Evolutionary conservation across 2,113 vertebrate species (phyloP).

Genomic region (Peromyscus leucopus): DNA sequence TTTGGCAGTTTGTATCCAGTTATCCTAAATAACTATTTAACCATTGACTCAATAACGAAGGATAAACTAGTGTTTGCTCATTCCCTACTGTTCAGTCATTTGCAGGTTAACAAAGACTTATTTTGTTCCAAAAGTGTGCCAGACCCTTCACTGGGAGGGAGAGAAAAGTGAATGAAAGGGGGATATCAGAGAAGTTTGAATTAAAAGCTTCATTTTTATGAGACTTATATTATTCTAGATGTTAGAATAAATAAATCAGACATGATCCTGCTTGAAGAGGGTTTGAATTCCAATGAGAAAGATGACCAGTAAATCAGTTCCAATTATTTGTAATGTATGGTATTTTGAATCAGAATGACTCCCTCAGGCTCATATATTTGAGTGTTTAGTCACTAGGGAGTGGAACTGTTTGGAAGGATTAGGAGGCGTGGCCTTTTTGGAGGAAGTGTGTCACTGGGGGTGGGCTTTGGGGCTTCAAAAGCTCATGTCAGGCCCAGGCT

Average conservation of each 20-base stretch:
- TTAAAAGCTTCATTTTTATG: neutral
- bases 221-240: neutral
- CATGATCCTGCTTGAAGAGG: neutral
- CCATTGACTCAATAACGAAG: neutral
- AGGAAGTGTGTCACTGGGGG: neutral
- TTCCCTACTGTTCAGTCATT: neutral
- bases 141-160: neutral
- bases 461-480: neutral
- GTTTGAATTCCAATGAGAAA: conserved; percentile 9
- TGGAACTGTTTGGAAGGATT: neutral
- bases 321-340: neutral
- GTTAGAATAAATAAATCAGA: neutral
- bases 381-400: neutral
- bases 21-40: neutral
- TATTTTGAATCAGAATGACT: neutral
- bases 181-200: neutral
- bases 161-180: neutral
- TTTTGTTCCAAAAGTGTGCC: neutral
- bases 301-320: neutral
- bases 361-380: neutral
- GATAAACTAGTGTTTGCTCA: neutral
- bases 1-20: neutral
- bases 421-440: neutral
- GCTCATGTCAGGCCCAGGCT: neutral
- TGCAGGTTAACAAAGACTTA: neutral